These are phyloP conservation scores for Euclidia mi DNA, from an alignment of 2,888 invertebrate species.

Conservation along the genomic window DNA sequence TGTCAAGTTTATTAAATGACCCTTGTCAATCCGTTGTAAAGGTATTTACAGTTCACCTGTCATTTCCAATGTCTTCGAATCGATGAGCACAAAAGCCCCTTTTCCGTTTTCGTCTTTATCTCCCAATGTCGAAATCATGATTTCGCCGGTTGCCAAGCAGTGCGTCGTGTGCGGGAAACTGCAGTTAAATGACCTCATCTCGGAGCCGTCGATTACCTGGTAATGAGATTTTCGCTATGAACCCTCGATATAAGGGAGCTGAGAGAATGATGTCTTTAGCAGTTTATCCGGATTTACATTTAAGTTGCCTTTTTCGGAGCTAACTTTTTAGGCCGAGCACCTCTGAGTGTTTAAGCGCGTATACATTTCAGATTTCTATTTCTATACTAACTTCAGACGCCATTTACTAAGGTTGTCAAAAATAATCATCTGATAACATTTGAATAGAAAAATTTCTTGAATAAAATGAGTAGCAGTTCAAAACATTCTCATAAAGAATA, in stretches of 20 bases:
- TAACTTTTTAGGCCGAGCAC: constrained; percentile 32
- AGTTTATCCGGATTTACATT: constrained; percentile 54
- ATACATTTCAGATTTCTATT: constrained; percentile 25
- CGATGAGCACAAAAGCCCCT: constrained; percentile 97
- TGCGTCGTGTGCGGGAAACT: constrained; percentile 98
- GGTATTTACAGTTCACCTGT: constrained; percentile 88
- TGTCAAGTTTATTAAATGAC: constrained; percentile 22
- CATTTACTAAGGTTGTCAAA: constrained; percentile 19
- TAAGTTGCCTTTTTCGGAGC: constrained; percentile 43
- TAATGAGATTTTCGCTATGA: constrained; percentile 79
- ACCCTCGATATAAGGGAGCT: constrained; percentile 62
- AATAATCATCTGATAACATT: neutral
- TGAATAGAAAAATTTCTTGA: no score
- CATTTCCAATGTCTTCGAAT: constrained; percentile 94
- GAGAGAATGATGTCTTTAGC: constrained; percentile 57
- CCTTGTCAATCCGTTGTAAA: constrained; percentile 49
- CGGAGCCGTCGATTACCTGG: constrained; percentile 95
- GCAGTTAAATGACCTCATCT: constrained; percentile 93
- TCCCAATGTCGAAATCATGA: constrained; percentile 99
- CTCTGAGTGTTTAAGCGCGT: constrained; percentile 14
- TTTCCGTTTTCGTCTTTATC: constrained; percentile 95
- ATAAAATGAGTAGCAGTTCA: no score
- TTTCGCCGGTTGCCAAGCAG: constrained; percentile 97
- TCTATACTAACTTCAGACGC: constrained; percentile 9
- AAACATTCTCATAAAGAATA: neutral